A percentile compares a stretch with the other conserved stretches of the same genome.
Conservation (phyloP, 2,797 vertebrate species). For the Xyrichtys novacula region DNA sequence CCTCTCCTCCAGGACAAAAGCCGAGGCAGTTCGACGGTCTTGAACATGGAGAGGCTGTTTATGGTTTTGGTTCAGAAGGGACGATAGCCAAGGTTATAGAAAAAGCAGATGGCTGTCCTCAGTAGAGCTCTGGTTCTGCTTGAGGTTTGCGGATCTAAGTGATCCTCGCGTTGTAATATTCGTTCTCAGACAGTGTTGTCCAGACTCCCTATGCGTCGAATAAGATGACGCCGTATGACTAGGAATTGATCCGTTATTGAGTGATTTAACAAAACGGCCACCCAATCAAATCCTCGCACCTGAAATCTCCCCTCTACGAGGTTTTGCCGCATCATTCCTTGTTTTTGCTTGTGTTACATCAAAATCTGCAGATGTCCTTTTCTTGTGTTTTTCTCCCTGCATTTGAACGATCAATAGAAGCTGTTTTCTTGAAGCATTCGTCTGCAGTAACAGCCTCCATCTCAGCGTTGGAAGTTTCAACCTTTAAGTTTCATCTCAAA, state of each 20-base stretch:
- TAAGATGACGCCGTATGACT: background rate
- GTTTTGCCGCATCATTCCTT: background rate
- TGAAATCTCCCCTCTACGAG: background rate
- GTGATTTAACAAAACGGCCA: background rate
- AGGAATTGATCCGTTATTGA: background rate
- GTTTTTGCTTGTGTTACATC: background rate
- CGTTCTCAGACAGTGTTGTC: too few species aligned
- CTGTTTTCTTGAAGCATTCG: background rate
- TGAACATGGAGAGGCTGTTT: too few species aligned
- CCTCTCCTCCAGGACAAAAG: background rate
- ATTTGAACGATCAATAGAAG: background rate
- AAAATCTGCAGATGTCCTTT: slow-evolving; percentile 9
- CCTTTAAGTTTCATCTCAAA: background rate
- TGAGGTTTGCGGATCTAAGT: background rate
- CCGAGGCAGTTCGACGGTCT: too few species aligned
- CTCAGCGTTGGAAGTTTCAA: background rate
- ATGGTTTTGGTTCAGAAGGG: background rate
- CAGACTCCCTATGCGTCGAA: background rate
- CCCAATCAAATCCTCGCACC: too few species aligned
- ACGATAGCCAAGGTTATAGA: background rate
- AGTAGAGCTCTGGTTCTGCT: too few species aligned
- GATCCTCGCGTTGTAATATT: too few species aligned
- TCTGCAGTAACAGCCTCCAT: background rate
- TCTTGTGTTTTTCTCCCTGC: background rate
- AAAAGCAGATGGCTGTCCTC: background rate